These are phyloP conservation scores for Pipa parva DNA, from an alignment of 2,113 vertebrate species.

Conservation along the genomic window DNA sequence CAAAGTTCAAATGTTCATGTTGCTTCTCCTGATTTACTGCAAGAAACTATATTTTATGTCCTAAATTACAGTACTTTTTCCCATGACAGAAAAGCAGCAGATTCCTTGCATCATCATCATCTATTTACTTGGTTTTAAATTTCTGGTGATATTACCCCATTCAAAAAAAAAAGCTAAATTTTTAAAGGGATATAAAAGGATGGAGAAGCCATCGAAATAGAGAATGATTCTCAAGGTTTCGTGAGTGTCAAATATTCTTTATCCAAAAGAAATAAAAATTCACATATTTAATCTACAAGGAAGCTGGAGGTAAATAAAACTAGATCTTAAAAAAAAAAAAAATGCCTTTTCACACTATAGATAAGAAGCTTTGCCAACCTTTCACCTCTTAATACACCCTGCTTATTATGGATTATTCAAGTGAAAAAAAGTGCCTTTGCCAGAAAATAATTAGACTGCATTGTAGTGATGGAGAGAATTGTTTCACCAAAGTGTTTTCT, in stretches of 20 bases:
- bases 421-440: background rate
- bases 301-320: background rate
- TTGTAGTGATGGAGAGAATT: background rate
- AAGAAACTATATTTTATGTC: slow-evolving; percentile 27
- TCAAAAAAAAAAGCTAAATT: background rate
- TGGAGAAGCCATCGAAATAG: slow-evolving; percentile 12
- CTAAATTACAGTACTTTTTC: slow-evolving; percentile 27
- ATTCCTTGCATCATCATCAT: slow-evolving; percentile 17
- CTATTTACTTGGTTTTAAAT: slow-evolving; percentile 16
- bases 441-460: background rate
- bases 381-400: slow-evolving; percentile 1
- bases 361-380: slow-evolving; percentile 8
- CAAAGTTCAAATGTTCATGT: slow-evolving; percentile 37
- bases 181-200: background rate
- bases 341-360: background rate
- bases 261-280: no score
- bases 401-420: background rate
- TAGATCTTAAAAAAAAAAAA: background rate
- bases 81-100: slow-evolving; percentile 20
- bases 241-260: background rate
- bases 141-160: slow-evolving; percentile 27
- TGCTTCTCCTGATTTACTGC: slow-evolving; percentile 34
- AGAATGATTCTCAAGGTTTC: background rate
- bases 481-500: background rate
- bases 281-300: background rate